Percentiles rank a stretch among this genome's conserved stretches.
phyloP scores from a whole-genome alignment of 2,797 vertebrate species.

The Buceros bicornis region DNA sequence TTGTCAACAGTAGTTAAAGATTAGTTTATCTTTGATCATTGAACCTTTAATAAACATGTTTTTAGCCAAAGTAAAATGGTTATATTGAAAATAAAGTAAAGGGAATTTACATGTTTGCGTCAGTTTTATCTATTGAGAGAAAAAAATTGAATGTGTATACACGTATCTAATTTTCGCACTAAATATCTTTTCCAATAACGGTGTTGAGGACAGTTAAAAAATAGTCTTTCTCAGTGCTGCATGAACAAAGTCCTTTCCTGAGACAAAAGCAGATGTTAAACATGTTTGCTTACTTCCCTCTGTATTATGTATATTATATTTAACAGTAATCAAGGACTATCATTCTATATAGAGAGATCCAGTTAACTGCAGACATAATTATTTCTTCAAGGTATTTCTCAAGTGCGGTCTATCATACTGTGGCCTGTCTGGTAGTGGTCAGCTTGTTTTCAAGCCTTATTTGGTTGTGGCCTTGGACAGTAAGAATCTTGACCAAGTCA shows the following conservation, averaged over 20 bases:
- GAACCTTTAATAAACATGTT: slow-evolving; percentile 59
- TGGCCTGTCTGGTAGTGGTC: neutral
- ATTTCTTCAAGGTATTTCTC: neutral
- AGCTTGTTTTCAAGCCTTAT: neutral
- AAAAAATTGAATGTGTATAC: neutral
- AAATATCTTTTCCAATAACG: neutral
- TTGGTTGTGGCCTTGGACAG: neutral
- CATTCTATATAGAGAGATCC: neutral
- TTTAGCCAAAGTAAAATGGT: slow-evolving; percentile 32
- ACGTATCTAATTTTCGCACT: neutral
- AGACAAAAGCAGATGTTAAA: neutral
- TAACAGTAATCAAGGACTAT: neutral
- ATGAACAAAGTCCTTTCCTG: neutral
- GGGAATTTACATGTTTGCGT: slow-evolving; percentile 30
- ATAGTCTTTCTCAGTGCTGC: neutral
- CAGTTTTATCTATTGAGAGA: neutral
- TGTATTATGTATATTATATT: neutral
- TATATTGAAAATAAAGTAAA: slow-evolving; percentile 52
- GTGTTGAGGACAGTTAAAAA: neutral
- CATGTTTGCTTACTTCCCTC: neutral
- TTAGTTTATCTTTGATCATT: slow-evolving; percentile 54
- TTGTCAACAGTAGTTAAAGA: slow-evolving; percentile 60
- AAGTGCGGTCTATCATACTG: neutral
- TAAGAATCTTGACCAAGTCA: neutral
- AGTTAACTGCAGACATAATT: neutral